Evolutionary conservation across 1,140 invertebrate species (phyloP).

Genomic region (Drosophila lacteicornis): DNA sequence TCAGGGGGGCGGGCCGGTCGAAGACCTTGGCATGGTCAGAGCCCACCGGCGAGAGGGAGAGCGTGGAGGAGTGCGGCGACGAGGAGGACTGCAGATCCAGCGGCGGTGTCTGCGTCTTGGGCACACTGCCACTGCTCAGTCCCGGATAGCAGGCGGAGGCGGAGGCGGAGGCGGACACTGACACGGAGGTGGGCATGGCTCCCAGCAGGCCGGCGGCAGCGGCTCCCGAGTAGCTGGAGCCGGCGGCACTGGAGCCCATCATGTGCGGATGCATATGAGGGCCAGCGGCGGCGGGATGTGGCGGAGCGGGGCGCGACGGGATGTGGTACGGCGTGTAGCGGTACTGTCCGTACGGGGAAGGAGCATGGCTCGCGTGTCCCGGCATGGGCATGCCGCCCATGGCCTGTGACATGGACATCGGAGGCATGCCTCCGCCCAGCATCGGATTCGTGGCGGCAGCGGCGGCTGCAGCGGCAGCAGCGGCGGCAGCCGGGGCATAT

Average conservation of each 20-base stretch:
- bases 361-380: conserved; percentile 46
- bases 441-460: conserved; percentile 77
- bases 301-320: conserved; percentile 69
- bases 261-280: conserved; percentile 84
- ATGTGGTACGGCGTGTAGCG: conserved; percentile 85
- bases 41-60: conserved; percentile 80
- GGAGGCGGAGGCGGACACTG: conserved; percentile 22
- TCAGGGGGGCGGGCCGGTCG: conserved; percentile 49
- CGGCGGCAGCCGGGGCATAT: conserved; percentile 82
- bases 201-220: conserved; percentile 65
- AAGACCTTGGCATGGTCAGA: conserved; percentile 83
- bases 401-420: conserved; percentile 81
- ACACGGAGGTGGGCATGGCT: conserved; percentile 41
- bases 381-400: conserved; percentile 35
- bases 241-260: conserved; percentile 53
- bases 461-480: conserved; percentile 52
- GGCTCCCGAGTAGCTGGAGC: conserved; percentile 54
- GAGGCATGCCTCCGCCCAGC: conserved; percentile 85
- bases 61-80: conserved; percentile 82
- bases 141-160: conserved; percentile 44
- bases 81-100: conserved; percentile 83
- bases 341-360: conserved; percentile 84
- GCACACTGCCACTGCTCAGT: conserved; percentile 29
- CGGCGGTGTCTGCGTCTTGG: conserved; percentile 80
- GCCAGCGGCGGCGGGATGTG: conserved; percentile 49